A percentile compares a stretch with the other conserved stretches of the same genome.
Conservation (phyloP, 1,140 invertebrate genomes). For the Drosophila kikkawai region DNA sequence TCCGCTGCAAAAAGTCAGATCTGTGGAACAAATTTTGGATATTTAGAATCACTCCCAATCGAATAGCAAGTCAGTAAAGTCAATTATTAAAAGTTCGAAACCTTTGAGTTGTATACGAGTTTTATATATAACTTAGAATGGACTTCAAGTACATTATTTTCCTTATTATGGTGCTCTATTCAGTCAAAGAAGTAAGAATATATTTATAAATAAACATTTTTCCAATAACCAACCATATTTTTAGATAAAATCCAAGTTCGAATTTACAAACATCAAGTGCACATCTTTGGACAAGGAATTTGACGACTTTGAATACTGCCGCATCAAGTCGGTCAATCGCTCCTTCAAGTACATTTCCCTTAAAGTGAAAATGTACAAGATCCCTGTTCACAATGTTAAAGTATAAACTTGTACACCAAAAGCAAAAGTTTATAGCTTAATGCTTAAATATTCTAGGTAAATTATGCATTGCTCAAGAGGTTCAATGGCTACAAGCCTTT, state of each 20-base stretch:
- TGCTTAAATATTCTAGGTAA: conserved; percentile 2
- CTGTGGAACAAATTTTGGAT: not conserved
- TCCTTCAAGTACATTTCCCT: conserved; percentile 35
- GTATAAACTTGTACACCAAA: not conserved
- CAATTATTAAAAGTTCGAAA: not conserved
- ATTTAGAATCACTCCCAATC: not conserved
- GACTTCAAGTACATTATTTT: not conserved
- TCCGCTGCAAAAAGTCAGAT: too few species aligned
- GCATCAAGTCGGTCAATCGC: conserved; percentile 33
- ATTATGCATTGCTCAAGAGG: conserved; percentile 7
- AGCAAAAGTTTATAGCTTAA: not conserved
- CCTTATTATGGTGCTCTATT: not conserved
- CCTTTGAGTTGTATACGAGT: not conserved
- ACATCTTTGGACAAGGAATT: conserved; percentile 24
- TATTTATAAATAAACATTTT: not conserved
- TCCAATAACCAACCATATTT: not conserved
- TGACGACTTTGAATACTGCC: conserved; percentile 31
- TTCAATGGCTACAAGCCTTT: conserved; percentile 35
- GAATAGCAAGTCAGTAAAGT: not conserved
- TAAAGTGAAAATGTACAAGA: conserved; percentile 3
- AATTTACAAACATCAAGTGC: conserved; percentile 46
- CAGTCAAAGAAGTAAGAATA: not conserved
- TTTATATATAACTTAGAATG: not conserved
- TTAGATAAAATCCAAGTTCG: not conserved
- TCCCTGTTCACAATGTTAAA: conserved; percentile 5